These are phyloP conservation scores for Phrynosoma platyrhinos DNA, from an alignment of 2,113 vertebrate species.

Conservation along the genomic window DNA sequence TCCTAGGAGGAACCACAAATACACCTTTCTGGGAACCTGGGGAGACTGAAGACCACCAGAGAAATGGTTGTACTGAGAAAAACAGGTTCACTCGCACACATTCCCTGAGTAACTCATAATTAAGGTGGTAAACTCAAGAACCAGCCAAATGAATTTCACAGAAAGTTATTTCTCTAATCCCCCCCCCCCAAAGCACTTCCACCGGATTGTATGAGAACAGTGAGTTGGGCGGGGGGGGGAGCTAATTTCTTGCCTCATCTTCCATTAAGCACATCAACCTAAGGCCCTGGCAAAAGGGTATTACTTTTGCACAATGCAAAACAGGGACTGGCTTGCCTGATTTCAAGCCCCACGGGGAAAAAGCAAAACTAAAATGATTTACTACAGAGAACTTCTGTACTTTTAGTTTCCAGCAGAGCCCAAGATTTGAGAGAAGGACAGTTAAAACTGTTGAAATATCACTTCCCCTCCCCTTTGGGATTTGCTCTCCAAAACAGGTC, in stretches of 20 bases:
- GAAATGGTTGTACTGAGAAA: neutral
- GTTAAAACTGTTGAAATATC: constrained; percentile 56
- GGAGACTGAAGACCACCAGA: neutral
- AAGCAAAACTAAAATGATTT: constrained; percentile 36
- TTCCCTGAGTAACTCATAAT: neutral
- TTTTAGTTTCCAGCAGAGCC: constrained; percentile 35
- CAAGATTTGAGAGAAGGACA: constrained; percentile 22
- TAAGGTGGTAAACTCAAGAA: neutral
- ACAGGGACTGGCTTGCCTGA: neutral
- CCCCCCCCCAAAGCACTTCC: neutral
- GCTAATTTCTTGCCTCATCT: too few species aligned
- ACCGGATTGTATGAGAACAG: neutral
- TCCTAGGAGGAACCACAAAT: too few species aligned
- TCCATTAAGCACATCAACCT: neutral
- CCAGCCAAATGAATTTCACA: neutral
- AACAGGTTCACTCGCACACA: neutral
- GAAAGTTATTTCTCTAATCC: neutral
- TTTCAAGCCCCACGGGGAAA: neutral
- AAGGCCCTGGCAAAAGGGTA: neutral
- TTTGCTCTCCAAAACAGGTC: constrained; percentile 66
- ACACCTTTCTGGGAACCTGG: neutral
- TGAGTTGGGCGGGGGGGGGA: neutral
- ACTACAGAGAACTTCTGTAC: neutral
- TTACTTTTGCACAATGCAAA: neutral
- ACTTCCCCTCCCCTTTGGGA: constrained; percentile 52